Base-by-base conservation (phyloP, 2,797 vertebrate genomes). In the Anguilla obscura region DNA sequence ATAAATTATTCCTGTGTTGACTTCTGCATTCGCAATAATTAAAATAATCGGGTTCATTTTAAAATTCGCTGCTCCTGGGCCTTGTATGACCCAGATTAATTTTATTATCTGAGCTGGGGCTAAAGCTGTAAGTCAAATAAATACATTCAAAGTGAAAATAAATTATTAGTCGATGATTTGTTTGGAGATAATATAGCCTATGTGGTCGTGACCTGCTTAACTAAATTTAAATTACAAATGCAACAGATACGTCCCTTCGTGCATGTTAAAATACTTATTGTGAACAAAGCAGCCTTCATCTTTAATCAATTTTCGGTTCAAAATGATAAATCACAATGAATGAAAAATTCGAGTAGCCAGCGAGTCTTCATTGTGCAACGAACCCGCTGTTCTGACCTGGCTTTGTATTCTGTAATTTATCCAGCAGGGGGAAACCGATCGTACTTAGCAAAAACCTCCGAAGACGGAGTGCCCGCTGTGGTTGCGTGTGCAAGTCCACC, bases 361-460 rank as follows among this genome's bases (percentile, higher is more conserved):
- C 14, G 36, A 40, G 36, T 14, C 33, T 10, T 4, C 52, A 79
- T 36, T 58, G 27, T n/a, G 24, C 30, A 30, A 86, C 45, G 5
- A 14, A 10, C 40, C 27, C 40, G 58, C 9, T 18, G 3, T 85
- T 4, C 24, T 4, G 8, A 48, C 16, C 40, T 45, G 40, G 33
- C 9, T 54, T 56, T 93, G 91, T 89, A 85, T 89, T 93, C 71
- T 92, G 60, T 24, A 4, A 50, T 30, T 85, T 56, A 58, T 86
- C 93, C 94, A 93, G 92, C 89, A 94, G 93, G 92, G 87, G 94
- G 94, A 87, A 91, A 87, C 84, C 66, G 84, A 90, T 58, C 58
- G 80, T 40, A 71, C 66, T 63, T 9, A 21, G 40, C 50, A 3
- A 1, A 36, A 52, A n/a, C 14, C 10, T 1, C 0, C n/a, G 50